Evolutionary conservation across 2,888 invertebrate genomes (phyloP), one percentile per base, ranked within the genome.

Genomic region (Aleiodes leptofemur): DNA sequence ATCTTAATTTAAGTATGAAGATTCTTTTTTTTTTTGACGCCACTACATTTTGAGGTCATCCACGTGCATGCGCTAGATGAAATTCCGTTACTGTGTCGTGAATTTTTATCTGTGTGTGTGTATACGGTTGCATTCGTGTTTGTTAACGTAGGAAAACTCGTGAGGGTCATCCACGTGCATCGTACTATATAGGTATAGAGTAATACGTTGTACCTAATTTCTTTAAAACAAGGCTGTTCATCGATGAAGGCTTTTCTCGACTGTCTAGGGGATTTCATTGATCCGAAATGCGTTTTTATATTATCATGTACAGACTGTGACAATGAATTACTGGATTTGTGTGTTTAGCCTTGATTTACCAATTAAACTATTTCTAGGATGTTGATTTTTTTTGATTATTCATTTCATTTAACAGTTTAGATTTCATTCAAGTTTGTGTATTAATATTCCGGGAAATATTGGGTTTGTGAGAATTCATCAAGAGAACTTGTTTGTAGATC

Each of bases 41-140:
- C 9, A 43, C 43, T 43, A 43, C 43, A 43, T 43, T 64, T 64
- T 64, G 64, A 90, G 88, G 89, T 89, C 90, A 85, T 85, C 90
- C 91, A 90, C 91, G 87, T 85, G 90, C 91, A 86, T 86, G 84
- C 86, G 89, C 88, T 86, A 89, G 89, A 88, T 85, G 68, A 74
- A 61, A 34, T 38, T 50, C 9, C 56, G 31, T 43, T 43, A 85
- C 68, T 38, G 38, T 31, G 57, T 23, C 13, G 23, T 50, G 6
- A 9, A 50, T 50, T 48, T 23, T 34, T 56, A 11, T 38, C 48
- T 59, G 59, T 85, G 31, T 87, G 89, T 90, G 70, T 34, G 43
- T 34, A 29, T 13, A 6, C 48, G 14, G 55, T 14, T 55, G 55
- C 55, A 16, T 16, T 55, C 13, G 38, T 38, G 23, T 43, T 23